phyloP scores from a whole-genome alignment of 2,888 invertebrate genomes.

The Antheraea assamensis region DNA sequence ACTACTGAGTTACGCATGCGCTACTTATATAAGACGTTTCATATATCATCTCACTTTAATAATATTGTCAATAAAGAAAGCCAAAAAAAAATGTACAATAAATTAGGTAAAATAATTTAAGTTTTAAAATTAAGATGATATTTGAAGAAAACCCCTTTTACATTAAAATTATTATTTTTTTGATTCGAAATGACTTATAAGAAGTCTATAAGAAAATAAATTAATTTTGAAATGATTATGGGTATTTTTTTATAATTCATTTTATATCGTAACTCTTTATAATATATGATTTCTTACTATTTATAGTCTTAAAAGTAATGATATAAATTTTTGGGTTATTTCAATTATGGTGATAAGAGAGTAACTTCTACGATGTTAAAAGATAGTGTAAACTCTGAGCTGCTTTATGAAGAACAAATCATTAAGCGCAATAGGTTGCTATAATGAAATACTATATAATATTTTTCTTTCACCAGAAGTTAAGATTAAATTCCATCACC shows the following conservation, averaged over 20 bases:
- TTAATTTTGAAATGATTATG: constrained; percentile 1
- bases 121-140: constrained; percentile 39
- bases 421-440: background rate
- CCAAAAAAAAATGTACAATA: background rate
- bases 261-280: background rate
- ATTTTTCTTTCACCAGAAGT: background rate
- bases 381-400: background rate
- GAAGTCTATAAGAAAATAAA: background rate
- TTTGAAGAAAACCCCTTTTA: constrained; percentile 30
- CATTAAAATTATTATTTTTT: constrained; percentile 23
- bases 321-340: background rate
- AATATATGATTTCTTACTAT: background rate
- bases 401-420: background rate
- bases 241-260: background rate
- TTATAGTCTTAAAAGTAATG: too few relatives aligned
- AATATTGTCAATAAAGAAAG: constrained; percentile 12
- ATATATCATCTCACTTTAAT: constrained; percentile 39
- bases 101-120: constrained; percentile 11
- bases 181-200: background rate
- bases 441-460: background rate
- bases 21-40: constrained; percentile 55
- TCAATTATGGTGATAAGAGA: background rate
- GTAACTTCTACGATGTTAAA: background rate
- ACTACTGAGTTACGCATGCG: constrained; percentile 84
- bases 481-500: background rate